Conservation (phyloP, 2,113 vertebrate species). For the Physeter macrocephalus region DNA sequence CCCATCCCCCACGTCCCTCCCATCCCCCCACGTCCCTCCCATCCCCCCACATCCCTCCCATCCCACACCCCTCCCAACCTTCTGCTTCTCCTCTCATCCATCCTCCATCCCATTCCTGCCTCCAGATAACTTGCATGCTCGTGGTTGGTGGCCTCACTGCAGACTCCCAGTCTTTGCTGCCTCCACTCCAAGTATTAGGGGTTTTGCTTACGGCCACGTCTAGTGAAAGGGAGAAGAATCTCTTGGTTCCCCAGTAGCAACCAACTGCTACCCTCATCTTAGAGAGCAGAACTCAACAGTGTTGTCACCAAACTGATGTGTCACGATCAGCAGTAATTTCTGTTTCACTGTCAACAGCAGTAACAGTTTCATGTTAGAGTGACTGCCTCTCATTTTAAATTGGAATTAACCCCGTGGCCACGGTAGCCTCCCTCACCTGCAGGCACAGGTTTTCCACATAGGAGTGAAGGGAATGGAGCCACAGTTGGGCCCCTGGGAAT, state of each 20-base stretch:
- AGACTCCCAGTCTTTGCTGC: not conserved
- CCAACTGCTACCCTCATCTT: not conserved
- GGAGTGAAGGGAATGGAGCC: rapidly evolving
- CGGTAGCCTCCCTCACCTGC: rapidly evolving
- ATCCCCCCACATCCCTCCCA: too few relatives aligned
- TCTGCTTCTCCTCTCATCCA: rapidly evolving
- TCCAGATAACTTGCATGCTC: not conserved
- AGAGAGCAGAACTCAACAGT: not conserved
- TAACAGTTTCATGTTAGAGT: not conserved
- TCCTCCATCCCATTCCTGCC: not conserved
- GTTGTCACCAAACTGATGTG: not conserved
- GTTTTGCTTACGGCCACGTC: not conserved
- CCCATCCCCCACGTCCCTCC: rapidly evolving
- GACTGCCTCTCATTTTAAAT: not conserved
- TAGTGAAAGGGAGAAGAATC: not conserved
- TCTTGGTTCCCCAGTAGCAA: not conserved
- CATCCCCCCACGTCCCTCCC: not conserved
- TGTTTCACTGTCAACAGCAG: not conserved
- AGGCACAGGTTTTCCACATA: not conserved
- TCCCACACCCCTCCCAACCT: rapidly evolving
- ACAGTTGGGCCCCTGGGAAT: not conserved
- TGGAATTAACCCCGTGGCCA: not conserved
- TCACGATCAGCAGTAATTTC: not conserved
- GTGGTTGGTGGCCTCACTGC: rapidly evolving
- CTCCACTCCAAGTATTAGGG: too few relatives aligned